Percentiles rank a stretch among this genome's conserved stretches.
Conservation (phyloP, 2,888 invertebrate genomes). For the Drosophila pullipes region DNA sequence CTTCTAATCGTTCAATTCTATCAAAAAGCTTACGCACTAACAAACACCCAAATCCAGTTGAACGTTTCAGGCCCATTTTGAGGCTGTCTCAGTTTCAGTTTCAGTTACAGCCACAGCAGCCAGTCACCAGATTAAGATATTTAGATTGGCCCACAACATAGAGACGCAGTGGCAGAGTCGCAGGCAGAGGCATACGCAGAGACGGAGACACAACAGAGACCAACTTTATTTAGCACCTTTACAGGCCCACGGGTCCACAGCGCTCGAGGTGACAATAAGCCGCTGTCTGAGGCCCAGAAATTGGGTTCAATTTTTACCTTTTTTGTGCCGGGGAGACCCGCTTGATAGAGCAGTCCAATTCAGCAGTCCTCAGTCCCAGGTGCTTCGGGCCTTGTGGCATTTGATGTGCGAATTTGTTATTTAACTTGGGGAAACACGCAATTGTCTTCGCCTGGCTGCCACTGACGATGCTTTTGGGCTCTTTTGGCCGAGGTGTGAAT, state of each 20-base stretch:
- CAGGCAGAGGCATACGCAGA: conserved; percentile 19
- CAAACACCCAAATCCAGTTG: conserved; percentile 79
- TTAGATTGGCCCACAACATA: conserved; percentile 80
- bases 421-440: conserved; percentile 81
- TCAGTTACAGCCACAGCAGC: conserved; percentile 33
- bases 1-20: conserved; percentile 86
- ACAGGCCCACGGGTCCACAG: conserved; percentile 63
- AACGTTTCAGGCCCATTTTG: conserved; percentile 61
- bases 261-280: conserved; percentile 83
- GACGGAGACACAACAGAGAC: conserved; percentile 40
- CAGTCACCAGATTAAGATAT: conserved; percentile 85
- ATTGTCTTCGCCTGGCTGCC: conserved; percentile 68
- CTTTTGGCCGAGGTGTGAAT: conserved; percentile 50
- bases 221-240: conserved; percentile 83
- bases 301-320: conserved; percentile 82
- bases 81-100: conserved; percentile 48
- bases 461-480: conserved; percentile 22
- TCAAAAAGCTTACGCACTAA: conserved; percentile 86
- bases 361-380: conserved; percentile 15
- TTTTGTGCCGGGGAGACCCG: conserved; percentile 64
- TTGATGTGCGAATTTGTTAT: conserved; percentile 85
- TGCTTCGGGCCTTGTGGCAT: conserved; percentile 70
- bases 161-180: conserved; percentile 25
- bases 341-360: conserved; percentile 59
- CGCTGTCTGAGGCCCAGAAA: conserved; percentile 69